Evolutionary conservation across 1,140 invertebrate genomes (phyloP), one percentile per base, ranked within the genome.

Genomic region (Papilio dardanus): DNA sequence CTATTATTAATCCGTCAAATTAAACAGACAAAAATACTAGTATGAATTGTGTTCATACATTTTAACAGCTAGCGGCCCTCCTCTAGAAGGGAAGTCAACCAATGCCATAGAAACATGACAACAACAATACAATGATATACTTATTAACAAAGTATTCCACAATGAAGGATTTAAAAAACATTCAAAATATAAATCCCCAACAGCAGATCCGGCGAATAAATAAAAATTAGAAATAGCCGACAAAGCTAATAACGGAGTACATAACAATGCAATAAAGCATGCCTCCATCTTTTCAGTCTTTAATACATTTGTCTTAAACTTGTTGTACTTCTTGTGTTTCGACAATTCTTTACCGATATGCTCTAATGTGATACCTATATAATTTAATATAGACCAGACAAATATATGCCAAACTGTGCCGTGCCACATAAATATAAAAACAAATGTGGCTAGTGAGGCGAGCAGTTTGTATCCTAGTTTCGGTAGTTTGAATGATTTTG

Each of bases 361-460:
- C 93, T 98, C 98, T 24, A 97, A 88, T 5, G 94, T 92, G 30
- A 98, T 93, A 46, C 97, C 97, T 14, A 96, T 80, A 84, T 96
- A 98, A 91, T 99, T 99, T 0, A 98, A 89, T 8, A 96, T 75
- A 6, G 97, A 95, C 98, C 98, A 99, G 76, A 97, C 94, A 76
- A 98, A 95, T 78, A 99, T 96, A 81, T 96, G 96, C 30, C 93
- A 93, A 65, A 96, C 95, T 21, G 96, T 95, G 16, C 98, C 98
- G 90, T 99, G 98, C 98, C 98, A 99, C 50, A 98, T 85, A 84
- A 96, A 98, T 1, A 99, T 96, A 92, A 98, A 99, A 19, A 93
- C 81, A 89, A 99, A 99, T 79, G 97, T 98, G 1, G 96, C 79
- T 19, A 97, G 95, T 19, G 97, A 97, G 16, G 96, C 96, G 28